Conservation (phyloP, 2,888 invertebrate genomes). For the Temnothorax ravouxi region DNA sequence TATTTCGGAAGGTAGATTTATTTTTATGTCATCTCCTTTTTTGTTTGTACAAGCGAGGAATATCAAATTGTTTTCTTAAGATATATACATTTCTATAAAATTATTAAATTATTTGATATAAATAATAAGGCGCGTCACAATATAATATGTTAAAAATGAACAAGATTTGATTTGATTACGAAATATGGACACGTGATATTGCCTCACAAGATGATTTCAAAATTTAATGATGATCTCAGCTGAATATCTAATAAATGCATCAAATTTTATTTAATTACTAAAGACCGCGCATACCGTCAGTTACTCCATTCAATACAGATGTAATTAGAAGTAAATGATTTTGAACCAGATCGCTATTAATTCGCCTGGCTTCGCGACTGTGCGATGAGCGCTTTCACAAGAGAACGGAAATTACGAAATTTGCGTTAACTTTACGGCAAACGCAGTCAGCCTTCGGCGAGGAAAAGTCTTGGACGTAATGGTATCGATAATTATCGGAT, state of each 20-base stretch:
- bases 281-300: not conserved
- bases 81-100: not conserved
- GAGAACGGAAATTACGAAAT: slow-evolving; percentile 54
- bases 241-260: not conserved
- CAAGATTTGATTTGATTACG: not conserved
- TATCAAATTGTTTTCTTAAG: not conserved
- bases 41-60: not conserved
- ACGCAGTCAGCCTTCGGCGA: not conserved
- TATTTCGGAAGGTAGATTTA: not conserved
- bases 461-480: slow-evolving; percentile 36
- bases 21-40: not conserved
- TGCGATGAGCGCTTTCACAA: slow-evolving; percentile 51
- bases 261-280: slow-evolving; percentile 31
- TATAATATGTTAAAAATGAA: not conserved
- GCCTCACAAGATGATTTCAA: slow-evolving; percentile 11
- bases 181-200: not conserved
- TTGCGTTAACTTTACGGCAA: slow-evolving; percentile 35
- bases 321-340: slow-evolving; percentile 44
- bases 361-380: slow-evolving; percentile 4
- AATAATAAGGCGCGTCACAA: not conserved
- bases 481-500: slow-evolving; percentile 40
- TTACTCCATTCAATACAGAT: slow-evolving; percentile 10
- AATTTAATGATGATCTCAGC: not conserved
- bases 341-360: slow-evolving; percentile 39
- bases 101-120: not conserved